These are phyloP conservation scores for Tigriopus japonicus DNA, from an alignment of 1,140 invertebrate genomes.

Conservation along the genomic window DNA sequence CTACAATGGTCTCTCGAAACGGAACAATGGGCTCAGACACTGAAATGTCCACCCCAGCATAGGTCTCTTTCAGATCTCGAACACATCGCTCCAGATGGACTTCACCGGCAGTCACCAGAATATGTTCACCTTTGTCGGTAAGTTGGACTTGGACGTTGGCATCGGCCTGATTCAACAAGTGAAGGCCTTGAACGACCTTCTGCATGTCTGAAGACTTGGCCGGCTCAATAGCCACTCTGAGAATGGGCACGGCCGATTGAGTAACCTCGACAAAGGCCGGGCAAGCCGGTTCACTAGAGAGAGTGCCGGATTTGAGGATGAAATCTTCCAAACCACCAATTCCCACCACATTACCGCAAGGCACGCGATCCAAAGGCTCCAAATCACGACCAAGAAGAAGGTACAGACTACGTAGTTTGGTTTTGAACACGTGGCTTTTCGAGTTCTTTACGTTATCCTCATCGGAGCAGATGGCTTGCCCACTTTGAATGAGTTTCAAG, in stretches of 20 bases:
- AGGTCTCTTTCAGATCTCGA: slow-evolving; percentile 50
- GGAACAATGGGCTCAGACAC: slow-evolving; percentile 90
- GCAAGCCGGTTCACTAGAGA: slow-evolving; percentile 63
- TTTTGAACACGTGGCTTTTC: slow-evolving; percentile 24
- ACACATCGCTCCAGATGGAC: slow-evolving; percentile 90
- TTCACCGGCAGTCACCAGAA: slow-evolving; percentile 89
- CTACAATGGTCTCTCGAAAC: slow-evolving; percentile 79
- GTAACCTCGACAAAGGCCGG: slow-evolving; percentile 72
- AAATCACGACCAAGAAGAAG: slow-evolving; percentile 85
- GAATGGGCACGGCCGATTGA: slow-evolving; percentile 60
- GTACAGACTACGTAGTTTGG: slow-evolving; percentile 52
- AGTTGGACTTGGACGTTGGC: slow-evolving; percentile 33
- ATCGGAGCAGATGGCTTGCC: not conserved
- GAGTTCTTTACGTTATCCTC: slow-evolving; percentile 11
- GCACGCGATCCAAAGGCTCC: slow-evolving; percentile 51
- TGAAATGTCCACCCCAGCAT: slow-evolving; percentile 62
- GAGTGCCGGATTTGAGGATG: slow-evolving; percentile 70
- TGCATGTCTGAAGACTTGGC: slow-evolving; percentile 56
- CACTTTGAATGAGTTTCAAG: slow-evolving; percentile 26
- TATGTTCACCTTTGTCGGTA: slow-evolving; percentile 86
- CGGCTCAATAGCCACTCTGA: slow-evolving; percentile 86
- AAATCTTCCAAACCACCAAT: slow-evolving; percentile 72
- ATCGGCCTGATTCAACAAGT: slow-evolving; percentile 61
- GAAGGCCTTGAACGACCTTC: slow-evolving; percentile 55
- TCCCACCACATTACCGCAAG: slow-evolving; percentile 73